Percentiles rank a stretch among this genome's conserved stretches.
Conservation (phyloP, 2,113 vertebrate genomes). For the Herpetotheres cachinnans region DNA sequence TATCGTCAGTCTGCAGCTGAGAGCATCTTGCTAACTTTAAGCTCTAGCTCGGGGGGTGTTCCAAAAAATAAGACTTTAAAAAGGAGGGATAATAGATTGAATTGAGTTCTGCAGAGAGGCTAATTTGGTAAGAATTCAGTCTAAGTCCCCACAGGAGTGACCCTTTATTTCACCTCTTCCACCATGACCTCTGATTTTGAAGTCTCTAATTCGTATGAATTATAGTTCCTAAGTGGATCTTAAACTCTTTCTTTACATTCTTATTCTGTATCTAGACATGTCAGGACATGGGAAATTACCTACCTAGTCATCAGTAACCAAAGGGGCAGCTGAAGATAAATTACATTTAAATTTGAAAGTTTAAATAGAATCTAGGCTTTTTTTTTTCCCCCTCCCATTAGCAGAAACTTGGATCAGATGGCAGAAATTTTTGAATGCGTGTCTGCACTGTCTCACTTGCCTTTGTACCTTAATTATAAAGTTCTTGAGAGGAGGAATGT, state of each 20-base stretch:
- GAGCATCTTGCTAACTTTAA: background rate
- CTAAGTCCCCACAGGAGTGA: background rate
- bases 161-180: background rate
- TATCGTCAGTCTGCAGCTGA: background rate
- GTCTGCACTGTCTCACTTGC: accelerated
- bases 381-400: too few relatives aligned
- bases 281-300: background rate
- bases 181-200: background rate
- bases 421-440: background rate
- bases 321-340: background rate
- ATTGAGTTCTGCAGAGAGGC: background rate
- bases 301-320: background rate
- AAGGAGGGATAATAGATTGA: background rate
- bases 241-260: background rate
- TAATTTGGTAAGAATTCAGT: background rate
- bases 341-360: background rate
- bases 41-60: background rate
- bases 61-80: background rate
- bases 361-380: background rate
- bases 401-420: background rate
- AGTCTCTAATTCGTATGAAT: background rate
- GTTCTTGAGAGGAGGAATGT: background rate
- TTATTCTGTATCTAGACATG: background rate
- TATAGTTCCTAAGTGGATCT: background rate
- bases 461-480: background rate